A percentile compares a stretch with the other conserved stretches of the same genome.
These are phyloP conservation scores for Heteromurus nitidus DNA, from an alignment of 2,888 invertebrate genomes.

Conservation along the genomic window DNA sequence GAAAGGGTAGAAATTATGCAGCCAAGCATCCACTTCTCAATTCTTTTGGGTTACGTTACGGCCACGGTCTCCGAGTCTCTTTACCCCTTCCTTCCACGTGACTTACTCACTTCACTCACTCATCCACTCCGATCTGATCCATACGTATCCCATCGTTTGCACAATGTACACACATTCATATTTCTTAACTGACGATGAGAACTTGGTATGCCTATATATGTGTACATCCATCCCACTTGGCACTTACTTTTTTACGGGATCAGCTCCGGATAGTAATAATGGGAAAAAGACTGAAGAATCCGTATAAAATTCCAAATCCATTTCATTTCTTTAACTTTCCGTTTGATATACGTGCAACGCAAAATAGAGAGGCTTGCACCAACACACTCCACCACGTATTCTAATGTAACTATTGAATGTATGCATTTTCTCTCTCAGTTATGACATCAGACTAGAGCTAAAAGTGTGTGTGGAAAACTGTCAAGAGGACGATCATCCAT, in stretches of 20 bases:
- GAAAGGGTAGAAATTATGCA: constrained; percentile 13
- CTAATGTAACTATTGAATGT: too few species aligned
- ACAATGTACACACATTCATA: constrained; percentile 5
- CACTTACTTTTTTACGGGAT: constrained; percentile 37
- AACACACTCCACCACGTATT: too few species aligned
- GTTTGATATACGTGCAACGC: too few species aligned
- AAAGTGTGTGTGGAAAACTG: constrained; percentile 41
- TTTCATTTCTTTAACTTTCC: background rate
- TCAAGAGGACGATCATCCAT: constrained; percentile 61
- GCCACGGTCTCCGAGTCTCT: constrained; percentile 5
- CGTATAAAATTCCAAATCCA: constrained; percentile 42
- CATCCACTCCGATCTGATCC: constrained; percentile 35
- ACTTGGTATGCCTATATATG: too few species aligned
- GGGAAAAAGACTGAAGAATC: constrained; percentile 21
- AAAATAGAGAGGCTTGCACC: too few species aligned
- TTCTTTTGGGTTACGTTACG: constrained; percentile 22
- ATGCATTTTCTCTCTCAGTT: constrained; percentile 47
- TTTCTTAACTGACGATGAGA: constrained; percentile 10
- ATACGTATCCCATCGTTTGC: constrained; percentile 15
- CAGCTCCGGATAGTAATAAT: constrained; percentile 2
- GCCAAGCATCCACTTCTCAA: constrained; percentile 31
- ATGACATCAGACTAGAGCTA: too few species aligned
- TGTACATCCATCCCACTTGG: too few species aligned
- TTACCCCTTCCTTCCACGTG: constrained; percentile 32
- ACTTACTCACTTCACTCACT: constrained; percentile 33